Base-by-base conservation (phyloP, 1,140 invertebrate genomes). In the Atta cephalotes region DNA sequence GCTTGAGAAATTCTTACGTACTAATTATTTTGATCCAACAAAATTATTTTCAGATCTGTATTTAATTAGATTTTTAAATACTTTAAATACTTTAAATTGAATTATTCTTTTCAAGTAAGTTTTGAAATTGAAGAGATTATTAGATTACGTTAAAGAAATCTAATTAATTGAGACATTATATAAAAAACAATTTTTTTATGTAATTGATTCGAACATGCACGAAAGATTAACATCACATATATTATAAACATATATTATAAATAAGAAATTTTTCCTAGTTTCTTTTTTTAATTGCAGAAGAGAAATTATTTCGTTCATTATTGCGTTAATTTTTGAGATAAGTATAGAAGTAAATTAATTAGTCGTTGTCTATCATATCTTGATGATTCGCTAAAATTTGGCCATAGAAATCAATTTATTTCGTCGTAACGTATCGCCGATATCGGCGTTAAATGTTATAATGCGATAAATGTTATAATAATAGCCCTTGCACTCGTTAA, bases 381-480 rank as follows among this genome's bases (percentile, higher is more conserved):
- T 7, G 51, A 35, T 7, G 51, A 35, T 39, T 18, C n/a, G 45
- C 25, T 51, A 31, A 14, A 81, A 28, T 18, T 58, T 25, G 2
- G 3, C 18, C 31, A 51, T 16, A 49, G 70, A 62, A 82, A 60
- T 45, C 18, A 63, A 14, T 62, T 10, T 60, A 62, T 74, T 31
- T 21, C 39, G 9, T 45, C 7, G 10, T 45, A 45, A 60, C 9
- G 18, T 21, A 28, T 18, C 35, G 18, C 25, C 39, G 39, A 62
- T 62, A 63, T 82, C 16, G 66, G 39, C 35, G 68, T 62, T 21
- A 21, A 21, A 21, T 21, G 21, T 74, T 74, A n/a, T 25, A 51
- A 51, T 4, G 56, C 56, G 56, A 76, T 76, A 76, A 84, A 84
- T 74, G 39, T 72, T 31, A 21, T 28, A 51, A 74, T 84, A 84